These are phyloP conservation scores for Chrysopa pallens DNA, from an alignment of 1,140 invertebrate species.

Conservation along the genomic window DNA sequence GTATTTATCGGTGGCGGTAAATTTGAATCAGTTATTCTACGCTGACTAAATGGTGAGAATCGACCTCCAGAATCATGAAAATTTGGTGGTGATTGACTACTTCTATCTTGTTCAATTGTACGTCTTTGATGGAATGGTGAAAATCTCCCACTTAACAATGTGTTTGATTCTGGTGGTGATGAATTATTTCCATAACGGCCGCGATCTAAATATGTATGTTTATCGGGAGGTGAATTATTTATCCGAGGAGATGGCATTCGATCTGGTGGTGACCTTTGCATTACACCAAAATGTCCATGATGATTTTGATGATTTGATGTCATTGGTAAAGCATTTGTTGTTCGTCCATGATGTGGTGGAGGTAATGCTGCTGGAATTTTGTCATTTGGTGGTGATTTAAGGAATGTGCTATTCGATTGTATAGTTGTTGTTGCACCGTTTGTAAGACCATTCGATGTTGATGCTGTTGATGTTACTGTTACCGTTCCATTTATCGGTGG, in stretches of 20 bases:
- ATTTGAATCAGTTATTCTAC: too few relatives aligned
- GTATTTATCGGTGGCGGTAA: too few relatives aligned
- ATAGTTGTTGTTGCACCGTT: too few relatives aligned
- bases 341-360: too few relatives aligned
- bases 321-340: neutral
- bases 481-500: neutral
- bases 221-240: neutral
- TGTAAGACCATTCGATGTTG: neutral
- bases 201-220: neutral
- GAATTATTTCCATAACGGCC: neutral
- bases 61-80: neutral
- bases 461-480: neutral
- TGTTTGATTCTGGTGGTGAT: neutral
- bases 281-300: neutral
- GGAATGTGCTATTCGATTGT: too few relatives aligned
- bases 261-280: neutral
- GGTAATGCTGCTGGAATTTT: too few relatives aligned
- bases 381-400: too few relatives aligned
- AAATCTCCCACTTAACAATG: neutral
- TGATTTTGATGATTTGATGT: neutral
- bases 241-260: neutral
- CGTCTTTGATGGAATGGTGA: neutral
- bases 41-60: neutral
- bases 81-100: neutral
- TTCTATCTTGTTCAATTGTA: neutral